Evolutionary conservation across 2,113 vertebrate genomes (phyloP), one percentile per base, ranked within the genome.

Genomic region (Neolamprologus longior): DNA sequence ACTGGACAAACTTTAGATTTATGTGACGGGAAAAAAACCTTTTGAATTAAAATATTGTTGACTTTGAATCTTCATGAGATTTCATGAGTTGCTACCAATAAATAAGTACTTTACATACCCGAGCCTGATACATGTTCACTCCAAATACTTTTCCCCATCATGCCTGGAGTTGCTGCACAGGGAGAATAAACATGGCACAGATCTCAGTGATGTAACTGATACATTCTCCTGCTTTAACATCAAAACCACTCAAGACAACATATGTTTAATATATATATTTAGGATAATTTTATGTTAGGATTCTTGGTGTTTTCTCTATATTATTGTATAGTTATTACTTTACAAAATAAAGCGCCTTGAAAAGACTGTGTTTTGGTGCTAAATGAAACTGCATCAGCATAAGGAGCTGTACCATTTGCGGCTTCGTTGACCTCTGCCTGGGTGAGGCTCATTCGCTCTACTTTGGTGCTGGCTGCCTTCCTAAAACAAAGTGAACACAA

Each of bases 131-230:
- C 87, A 35, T 92, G 90, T 31, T 96, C 95, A 83, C 94, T 94
- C 96, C 96, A 96, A 53, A 96, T 90, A 76, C 93, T 97, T 50
- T 93, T 96, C 10, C 95, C 96, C 88, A 95, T 95, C 76, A 94
- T 94, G 52, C 94, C 92, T 37, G 95, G 95, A 58, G 94, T 95
- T 8, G 84, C 96, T 97, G 80, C 31, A 85, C 13, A 88, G 5
- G 7, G 7, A 82, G 26, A 26, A 66, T 4, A 86, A 17, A 84
- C 21, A 53, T 26, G 86, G 9, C 9, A 55, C 6, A 8, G 24
- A 28, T 52, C 9, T 82, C 10, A 40, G 11, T 66, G 3, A 14
- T 35, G n/a, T 9, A 52, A 28, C 53, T 28, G 21, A 5, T 80
- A 14, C 9, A 66, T 66, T 68, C 10, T 55, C 50, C 35, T 52